These are phyloP conservation scores for Scolopax mira DNA, from an alignment of 2,113 vertebrate genomes.

Conservation along the genomic window DNA sequence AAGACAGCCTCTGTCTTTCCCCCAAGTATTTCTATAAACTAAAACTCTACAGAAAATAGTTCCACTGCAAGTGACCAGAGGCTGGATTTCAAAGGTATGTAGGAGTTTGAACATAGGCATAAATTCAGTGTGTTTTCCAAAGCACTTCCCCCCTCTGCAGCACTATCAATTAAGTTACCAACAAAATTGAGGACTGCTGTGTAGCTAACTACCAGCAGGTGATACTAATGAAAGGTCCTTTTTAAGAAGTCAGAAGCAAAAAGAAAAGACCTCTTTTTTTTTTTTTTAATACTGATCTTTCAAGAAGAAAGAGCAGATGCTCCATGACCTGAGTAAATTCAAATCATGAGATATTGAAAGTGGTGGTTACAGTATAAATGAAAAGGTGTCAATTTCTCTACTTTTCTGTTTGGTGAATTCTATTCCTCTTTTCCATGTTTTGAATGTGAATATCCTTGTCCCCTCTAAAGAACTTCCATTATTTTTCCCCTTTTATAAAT, in stretches of 20 bases:
- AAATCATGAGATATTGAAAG: not conserved
- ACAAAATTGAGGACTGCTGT: not conserved
- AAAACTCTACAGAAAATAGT: not conserved
- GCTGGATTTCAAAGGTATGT: not conserved
- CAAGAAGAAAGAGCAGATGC: not conserved
- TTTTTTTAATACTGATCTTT: not conserved
- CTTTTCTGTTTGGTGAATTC: not conserved
- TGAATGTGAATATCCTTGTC: not conserved
- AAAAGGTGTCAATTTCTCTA: not conserved
- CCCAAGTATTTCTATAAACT: not conserved
- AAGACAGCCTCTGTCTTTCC: not conserved
- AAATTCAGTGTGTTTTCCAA: not conserved
- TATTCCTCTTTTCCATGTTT: not conserved
- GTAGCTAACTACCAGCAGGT: not conserved
- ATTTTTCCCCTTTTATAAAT: not conserved
- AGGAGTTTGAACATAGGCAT: not conserved
- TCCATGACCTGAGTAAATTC: not conserved
- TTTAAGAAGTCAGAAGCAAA: not conserved
- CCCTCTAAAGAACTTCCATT: too few species aligned
- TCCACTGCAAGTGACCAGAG: not conserved
- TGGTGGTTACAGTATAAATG: not conserved
- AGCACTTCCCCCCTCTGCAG: not conserved
- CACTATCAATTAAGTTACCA: not conserved
- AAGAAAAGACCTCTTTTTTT: not conserved
- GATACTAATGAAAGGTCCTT: not conserved